Base-by-base conservation (phyloP, 2,797 vertebrate genomes). In the Apogon hyalosoma region DNA sequence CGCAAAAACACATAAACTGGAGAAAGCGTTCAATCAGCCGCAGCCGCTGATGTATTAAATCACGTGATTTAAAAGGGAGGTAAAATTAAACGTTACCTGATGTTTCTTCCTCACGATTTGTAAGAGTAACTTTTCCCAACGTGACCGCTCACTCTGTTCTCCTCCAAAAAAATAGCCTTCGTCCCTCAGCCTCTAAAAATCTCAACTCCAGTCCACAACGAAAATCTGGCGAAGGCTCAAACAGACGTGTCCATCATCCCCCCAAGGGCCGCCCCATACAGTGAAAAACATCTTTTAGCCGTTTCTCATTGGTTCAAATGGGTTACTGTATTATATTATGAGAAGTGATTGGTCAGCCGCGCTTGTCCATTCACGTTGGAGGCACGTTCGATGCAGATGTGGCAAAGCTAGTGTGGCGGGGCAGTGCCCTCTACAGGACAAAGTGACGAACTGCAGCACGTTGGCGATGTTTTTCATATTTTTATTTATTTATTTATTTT, bases 211-310 rank as follows among this genome's bases (percentile, higher is more conserved):
- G 55, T 73, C 79, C 79, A 43, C 82, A 67, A 69, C 12, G 79
- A 73, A 43, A 73, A 73, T 84, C 88, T 89, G 87, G 76, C 75
- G 7, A 0, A 0, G 47, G 70, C 67, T 70, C 79, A 79, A 75
- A 40, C 46, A 72, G 60, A 86, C 79, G 74, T 87, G 87, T 82
- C 89, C 39, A 85, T 90, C 91, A 91, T 79, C 69, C 69, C 69
- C 8, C 1, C 3, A 70, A 72, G 53, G 4, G 83, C 89, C 90
- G 64, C 86, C 89, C 64, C n/a, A 11, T 90, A 90, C 85, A 88
- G 86, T 90, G 65, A 61, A 75, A 87, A 85, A 74, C 56, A 80
- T 77, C 65, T 50, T 62, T 79, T 70, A 0, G 3, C 41, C 1
- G 19, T 0, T 36, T 50, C 9, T 15, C 16, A 92, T 90, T 90